A percentile compares a stretch with the other conserved stretches of the same genome.
Evolutionary conservation across 2,113 vertebrate genomes (phyloP).

Genomic region (Pantherophis guttatus): DNA sequence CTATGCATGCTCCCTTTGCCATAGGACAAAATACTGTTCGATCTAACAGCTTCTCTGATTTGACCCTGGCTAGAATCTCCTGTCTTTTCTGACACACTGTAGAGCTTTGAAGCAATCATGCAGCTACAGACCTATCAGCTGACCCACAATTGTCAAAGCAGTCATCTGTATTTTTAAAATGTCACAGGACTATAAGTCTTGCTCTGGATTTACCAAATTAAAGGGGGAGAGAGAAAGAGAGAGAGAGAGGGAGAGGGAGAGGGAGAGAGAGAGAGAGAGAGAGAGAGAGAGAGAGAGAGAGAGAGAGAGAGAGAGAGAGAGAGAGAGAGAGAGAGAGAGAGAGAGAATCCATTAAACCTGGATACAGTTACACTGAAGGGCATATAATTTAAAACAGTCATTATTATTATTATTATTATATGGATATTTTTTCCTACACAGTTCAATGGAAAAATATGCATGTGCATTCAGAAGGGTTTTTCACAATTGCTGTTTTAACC

Average conservation of each 20-base stretch:
- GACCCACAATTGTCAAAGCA: neutral
- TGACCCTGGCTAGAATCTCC: neutral
- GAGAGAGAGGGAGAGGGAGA: neutral
- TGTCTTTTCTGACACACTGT: neutral
- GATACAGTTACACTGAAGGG: neutral
- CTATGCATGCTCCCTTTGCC: neutral
- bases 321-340: too few relatives aligned
- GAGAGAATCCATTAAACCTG: neutral
- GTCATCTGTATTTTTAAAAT: neutral
- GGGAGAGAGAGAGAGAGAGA: neutral
- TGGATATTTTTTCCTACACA: neutral
- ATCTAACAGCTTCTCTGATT: neutral
- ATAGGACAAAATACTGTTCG: neutral
- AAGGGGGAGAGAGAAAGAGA: neutral
- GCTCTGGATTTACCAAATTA: neutral
- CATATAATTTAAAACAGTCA: neutral
- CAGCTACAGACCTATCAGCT: neutral
- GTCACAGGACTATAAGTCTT: neutral
- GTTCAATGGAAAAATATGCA: neutral
- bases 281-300: too few relatives aligned
- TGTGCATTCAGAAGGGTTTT: neutral
- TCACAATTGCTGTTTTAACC: neutral
- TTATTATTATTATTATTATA: neutral
- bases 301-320: too few relatives aligned
- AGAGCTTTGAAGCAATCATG: neutral